phyloP scores from a whole-genome alignment of 2,113 vertebrate genomes.

The Gopherus flavomarginatus region DNA sequence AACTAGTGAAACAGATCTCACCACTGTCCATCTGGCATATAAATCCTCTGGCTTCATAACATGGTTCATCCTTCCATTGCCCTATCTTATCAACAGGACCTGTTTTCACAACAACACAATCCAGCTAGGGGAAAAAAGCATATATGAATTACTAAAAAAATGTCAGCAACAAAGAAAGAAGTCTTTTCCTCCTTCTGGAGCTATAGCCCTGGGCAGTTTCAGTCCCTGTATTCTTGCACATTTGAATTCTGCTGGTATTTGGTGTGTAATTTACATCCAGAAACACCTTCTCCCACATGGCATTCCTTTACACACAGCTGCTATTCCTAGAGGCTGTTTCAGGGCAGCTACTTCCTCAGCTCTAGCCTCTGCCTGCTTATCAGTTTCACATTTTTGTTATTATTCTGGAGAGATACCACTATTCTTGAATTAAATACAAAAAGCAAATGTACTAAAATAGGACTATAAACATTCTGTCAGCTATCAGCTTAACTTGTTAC shows the following conservation, averaged over 20 bases:
- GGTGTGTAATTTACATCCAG: not conserved
- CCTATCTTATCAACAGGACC: constrained; percentile 31
- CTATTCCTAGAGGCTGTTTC: not conserved
- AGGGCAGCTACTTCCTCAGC: not conserved
- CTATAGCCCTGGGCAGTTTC: not conserved
- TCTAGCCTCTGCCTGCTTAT: not conserved
- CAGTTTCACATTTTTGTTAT: not conserved
- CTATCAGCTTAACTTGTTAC: not conserved
- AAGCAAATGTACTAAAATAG: not conserved
- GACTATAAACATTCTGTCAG: not conserved
- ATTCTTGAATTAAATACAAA: not conserved
- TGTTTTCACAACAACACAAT: constrained; percentile 56
- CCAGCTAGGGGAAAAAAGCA: constrained; percentile 33
- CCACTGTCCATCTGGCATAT: constrained; percentile 64
- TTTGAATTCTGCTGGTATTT: not conserved
- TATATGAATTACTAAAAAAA: not conserved
- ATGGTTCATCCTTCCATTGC: constrained; percentile 30
- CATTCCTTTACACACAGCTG: not conserved
- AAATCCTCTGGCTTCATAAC: not conserved
- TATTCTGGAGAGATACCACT: not conserved
- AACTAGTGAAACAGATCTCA: constrained; percentile 3
- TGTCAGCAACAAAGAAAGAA: not conserved
- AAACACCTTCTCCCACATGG: not conserved
- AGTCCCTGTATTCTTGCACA: not conserved
- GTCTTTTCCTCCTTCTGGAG: not conserved